Percentiles rank a stretch among this genome's conserved stretches.
Evolutionary conservation across 2,113 vertebrate species (phyloP).

Genomic region (Sinosuthora webbiana): DNA sequence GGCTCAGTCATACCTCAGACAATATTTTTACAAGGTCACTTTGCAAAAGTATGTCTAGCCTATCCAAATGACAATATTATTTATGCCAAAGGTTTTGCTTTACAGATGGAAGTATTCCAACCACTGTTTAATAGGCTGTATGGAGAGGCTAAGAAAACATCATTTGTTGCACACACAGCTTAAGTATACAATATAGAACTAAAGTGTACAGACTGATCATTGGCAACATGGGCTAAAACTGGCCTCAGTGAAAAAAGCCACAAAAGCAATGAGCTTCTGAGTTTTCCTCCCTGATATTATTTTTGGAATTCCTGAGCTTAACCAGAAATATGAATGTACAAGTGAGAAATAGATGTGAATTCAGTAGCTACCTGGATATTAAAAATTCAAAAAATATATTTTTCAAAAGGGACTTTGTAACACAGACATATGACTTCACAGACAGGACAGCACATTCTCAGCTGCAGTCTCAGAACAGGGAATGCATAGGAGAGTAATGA

Average conservation of each 20-base stretch:
- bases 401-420: constrained; percentile 54
- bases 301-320: constrained; percentile 72
- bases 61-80: constrained; percentile 81
- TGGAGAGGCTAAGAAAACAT: constrained; percentile 77
- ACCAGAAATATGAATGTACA: constrained; percentile 76
- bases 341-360: constrained; percentile 70
- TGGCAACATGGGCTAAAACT: constrained; percentile 65
- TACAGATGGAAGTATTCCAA: constrained; percentile 74
- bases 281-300: constrained; percentile 75
- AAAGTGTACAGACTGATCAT: constrained; percentile 71
- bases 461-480: neutral
- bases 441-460: neutral
- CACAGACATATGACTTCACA: neutral
- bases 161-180: constrained; percentile 73
- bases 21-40: constrained; percentile 83
- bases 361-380: constrained; percentile 71
- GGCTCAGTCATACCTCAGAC: constrained; percentile 77
- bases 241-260: constrained; percentile 67
- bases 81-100: constrained; percentile 79
- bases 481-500: neutral
- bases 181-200: constrained; percentile 73
- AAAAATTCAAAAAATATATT: neutral
- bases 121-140: constrained; percentile 76
- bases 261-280: constrained; percentile 75
- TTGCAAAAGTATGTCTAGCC: constrained; percentile 77